Conservation (phyloP, 92 coral and sea anemone genomes). For the Umimayanthus kanabou region DNA sequence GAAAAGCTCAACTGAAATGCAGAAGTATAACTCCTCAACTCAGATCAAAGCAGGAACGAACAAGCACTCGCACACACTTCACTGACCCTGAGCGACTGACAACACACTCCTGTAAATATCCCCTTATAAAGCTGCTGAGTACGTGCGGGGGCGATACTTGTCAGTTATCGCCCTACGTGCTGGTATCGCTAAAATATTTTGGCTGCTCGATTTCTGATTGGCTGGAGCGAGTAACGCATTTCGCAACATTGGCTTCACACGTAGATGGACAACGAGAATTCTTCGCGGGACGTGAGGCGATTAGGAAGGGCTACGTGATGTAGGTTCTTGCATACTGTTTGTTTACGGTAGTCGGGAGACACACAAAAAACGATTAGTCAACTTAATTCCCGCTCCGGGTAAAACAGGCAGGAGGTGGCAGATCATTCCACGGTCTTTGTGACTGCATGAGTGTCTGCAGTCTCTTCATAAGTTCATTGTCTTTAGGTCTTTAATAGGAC, state of each 20-base stretch:
- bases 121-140: slow-evolving; percentile 9
- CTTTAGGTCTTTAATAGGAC: no score
- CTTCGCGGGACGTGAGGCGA: slow-evolving; percentile 7
- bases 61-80: background rate
- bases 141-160: slow-evolving; percentile 34
- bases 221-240: background rate
- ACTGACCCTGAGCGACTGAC: slow-evolving; percentile 12
- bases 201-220: background rate
- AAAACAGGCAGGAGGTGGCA: background rate
- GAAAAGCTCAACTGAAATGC: background rate
- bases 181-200: slow-evolving; percentile 7
- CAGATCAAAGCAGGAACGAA: slow-evolving; percentile 6
- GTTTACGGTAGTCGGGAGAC: background rate
- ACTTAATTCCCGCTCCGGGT: background rate
- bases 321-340: background rate
- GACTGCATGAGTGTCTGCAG: no score
- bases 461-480: no score
- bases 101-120: background rate
- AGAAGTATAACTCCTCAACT: slow-evolving; percentile 3
- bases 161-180: slow-evolving; percentile 32
- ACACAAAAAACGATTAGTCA: background rate
- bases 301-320: background rate
- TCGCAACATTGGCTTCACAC: slow-evolving; percentile 28
- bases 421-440: no score
- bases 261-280: background rate